Conservation (phyloP, 2,113 vertebrate genomes). For the Bos indicus region DNA sequence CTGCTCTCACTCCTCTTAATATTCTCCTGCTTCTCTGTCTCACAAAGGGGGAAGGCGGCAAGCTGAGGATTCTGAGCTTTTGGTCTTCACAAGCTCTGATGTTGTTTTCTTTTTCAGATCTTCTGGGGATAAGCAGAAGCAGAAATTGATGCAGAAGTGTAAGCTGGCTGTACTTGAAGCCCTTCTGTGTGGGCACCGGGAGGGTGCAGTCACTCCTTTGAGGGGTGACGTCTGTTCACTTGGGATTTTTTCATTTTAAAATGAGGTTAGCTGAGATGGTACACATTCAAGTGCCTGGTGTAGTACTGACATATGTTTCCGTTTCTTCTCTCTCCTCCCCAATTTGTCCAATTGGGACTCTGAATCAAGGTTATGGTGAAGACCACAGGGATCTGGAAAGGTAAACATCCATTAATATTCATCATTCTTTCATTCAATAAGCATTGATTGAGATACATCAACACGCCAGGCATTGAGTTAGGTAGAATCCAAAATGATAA, state of each 20-base stretch:
- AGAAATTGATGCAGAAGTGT: constrained; percentile 14
- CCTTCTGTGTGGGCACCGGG: not conserved
- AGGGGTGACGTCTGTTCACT: not conserved
- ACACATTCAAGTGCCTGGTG: not conserved
- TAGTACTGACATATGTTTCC: not conserved
- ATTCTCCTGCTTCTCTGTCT: constrained; percentile 58
- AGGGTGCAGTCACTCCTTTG: not conserved
- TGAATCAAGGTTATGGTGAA: constrained; percentile 8
- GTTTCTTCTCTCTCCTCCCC: not conserved
- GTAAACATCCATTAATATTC: not conserved
- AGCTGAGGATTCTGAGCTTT: constrained; percentile 42
- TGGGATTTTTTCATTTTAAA: constrained; percentile 11
- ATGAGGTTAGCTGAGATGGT: not conserved
- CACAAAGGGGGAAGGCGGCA: constrained; percentile 22
- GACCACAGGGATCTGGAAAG: not conserved
- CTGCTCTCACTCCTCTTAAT: constrained; percentile 61
- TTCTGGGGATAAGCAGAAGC: constrained; percentile 30
- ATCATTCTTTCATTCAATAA: not conserved
- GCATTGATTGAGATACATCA: not conserved
- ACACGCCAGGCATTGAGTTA: not conserved
- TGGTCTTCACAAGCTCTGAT: constrained; percentile 42
- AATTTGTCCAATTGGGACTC: not conserved
- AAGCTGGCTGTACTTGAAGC: not conserved
- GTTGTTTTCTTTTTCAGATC: constrained; percentile 55
- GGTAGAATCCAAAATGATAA: not conserved